Evolutionary conservation across 2,797 vertebrate species (phyloP).

Genomic region (Rhabdomys pumilio): DNA sequence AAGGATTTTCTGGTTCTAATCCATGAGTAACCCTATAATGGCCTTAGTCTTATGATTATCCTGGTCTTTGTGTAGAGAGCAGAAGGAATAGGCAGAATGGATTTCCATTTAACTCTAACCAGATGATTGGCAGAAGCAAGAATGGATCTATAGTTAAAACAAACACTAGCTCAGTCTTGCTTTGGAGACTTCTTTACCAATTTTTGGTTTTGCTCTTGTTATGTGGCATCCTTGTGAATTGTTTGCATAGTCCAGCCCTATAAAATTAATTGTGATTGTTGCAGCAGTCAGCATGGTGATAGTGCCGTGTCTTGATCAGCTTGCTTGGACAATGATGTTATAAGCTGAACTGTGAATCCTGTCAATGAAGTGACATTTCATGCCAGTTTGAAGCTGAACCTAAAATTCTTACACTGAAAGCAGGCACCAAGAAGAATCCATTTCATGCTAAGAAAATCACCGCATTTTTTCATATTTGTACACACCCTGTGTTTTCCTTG

Average conservation of each 20-base stretch:
- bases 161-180: slow-evolving; percentile 20
- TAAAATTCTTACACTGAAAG: neutral
- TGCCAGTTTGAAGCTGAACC: neutral
- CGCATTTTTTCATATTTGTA: neutral
- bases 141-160: slow-evolving; percentile 40
- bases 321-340: neutral
- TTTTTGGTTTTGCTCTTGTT: slow-evolving; percentile 38
- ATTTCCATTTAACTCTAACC: slow-evolving; percentile 58
- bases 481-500: neutral
- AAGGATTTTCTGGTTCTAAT: neutral
- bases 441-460: slow-evolving; percentile 33
- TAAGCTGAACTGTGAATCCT: neutral
- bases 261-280: neutral
- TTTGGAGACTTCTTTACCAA: neutral
- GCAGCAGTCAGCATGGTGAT: neutral
- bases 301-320: neutral
- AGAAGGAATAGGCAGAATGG: slow-evolving; percentile 41
- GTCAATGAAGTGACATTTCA: neutral
- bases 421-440: neutral
- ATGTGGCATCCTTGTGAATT: neutral
- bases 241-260: neutral
- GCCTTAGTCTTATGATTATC: neutral
- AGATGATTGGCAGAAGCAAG: neutral
- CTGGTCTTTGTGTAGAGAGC: slow-evolving; percentile 18
- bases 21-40: neutral